Evolutionary conservation across 2,797 vertebrate genomes (phyloP), one percentile per base, ranked within the genome.

Genomic region (Argentina silus): DNA sequence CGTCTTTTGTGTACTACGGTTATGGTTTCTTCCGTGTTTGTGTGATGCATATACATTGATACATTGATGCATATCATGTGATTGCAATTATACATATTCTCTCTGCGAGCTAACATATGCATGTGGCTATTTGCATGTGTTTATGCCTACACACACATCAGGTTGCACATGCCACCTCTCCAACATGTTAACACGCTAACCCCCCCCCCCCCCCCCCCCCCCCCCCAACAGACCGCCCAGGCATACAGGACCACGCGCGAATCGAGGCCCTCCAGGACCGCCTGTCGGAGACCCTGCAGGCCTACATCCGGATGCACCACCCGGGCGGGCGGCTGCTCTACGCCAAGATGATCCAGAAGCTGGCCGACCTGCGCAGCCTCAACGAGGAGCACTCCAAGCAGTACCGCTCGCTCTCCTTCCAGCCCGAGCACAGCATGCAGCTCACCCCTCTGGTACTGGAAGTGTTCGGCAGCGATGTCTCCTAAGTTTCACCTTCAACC

Each of bases 341-440:
- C 0, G 95, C 97, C 82, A 98, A 98, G 91, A 99, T 99, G 97
- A 98, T 99, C 93, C 97, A 99, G 92, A 99, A 98, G 82, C 90
- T 99, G 75, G 96, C 97, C 0, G 97, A 99, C 85, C 93, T 99
- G 66, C 94, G 97, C 53, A 98, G 96, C 92, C 94, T 99, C 69
- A 98, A 97, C 0, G 95, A 96, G 87, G 95, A 96, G 82, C 93
- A 96, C 87, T 95, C 95, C 73, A 93, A 93, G 83, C 95, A 96
- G 89, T 96, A 95, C 84, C 94, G 93, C 77, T 91, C 83, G 48
- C 91, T 96, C 45, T 94, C 95, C 79, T 93, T 91, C 86, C 91
- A 93, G 85, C 93, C 93, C 0, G 95, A 96, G 85, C 94, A 95
- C 91, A 96, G 95, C 95, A 96, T 91, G 94, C 95, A 98, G 92